Base-by-base conservation (phyloP, 2,797 vertebrate genomes). In the Gymnothorax reevesii region DNA sequence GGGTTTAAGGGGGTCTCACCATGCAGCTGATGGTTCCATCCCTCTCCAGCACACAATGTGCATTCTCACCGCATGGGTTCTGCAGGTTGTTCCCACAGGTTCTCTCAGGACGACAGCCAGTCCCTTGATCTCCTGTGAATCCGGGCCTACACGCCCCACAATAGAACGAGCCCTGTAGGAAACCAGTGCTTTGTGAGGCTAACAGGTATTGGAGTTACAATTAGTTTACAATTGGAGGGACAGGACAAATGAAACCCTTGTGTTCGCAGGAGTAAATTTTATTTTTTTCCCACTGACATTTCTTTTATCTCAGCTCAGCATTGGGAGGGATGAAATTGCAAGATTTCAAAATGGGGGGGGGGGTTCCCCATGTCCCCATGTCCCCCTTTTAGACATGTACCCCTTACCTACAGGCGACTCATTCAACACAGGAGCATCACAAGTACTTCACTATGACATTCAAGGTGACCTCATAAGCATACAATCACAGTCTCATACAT, bases 101-200 rank as follows among this genome's bases (percentile, higher is more conserved):
- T 88, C 91, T 96, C 71, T 95, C 92, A 0, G 94, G 92, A 57
- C 90, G 95, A 92, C 99, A 99, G 20, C 98, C 99, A 17, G 89
- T 94, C 4, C 80, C 88, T 93, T 99, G 98, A 91, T 99, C 96
- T 25, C 98, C 98, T 13, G 88, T 95, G 89, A 97, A 99, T 17
- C 97, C 98, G 17, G 93, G 22, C 90, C 95, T 97, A 90, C 99
- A 99, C 42, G 96, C 95, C 42, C 98, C 98, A 87, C 98, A 99
- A 88, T 88, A 95, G 90, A 96, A 99, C 42, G 98, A 99, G 7
- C 99, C 99, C 98, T 99, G 91, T 7, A 82, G 88, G 83, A 20
- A 80, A 55, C 77, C 77, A 25, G 52, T 2, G 20, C 52, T 55
- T n/a, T 55, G 77, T 80, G n/a, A 25, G 3, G 27, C 33, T 42